These are phyloP conservation scores for Amphipyra berbera DNA, from an alignment of 2,888 invertebrate species.

Conservation along the genomic window DNA sequence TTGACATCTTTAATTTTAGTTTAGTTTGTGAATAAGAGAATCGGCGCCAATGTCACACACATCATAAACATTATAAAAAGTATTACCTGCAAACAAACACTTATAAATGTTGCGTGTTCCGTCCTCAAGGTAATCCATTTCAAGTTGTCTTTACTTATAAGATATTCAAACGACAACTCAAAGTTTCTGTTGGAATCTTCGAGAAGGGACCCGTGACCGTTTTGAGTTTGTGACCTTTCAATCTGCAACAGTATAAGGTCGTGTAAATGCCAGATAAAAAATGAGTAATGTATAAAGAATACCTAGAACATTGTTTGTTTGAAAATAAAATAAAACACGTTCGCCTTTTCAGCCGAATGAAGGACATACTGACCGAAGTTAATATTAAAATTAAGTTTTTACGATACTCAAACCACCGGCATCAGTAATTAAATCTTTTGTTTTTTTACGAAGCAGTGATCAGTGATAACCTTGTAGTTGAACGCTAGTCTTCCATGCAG, in stretches of 20 bases:
- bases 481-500: no score
- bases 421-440: no score
- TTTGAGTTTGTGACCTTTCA: conserved; percentile 74
- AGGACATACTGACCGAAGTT: conserved; percentile 4
- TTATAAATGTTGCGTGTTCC: conserved; percentile 98
- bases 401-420: no score
- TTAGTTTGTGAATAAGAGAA: no score
- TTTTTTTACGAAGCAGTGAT: no score
- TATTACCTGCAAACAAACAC: conserved; percentile 94
- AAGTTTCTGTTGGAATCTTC: conserved; percentile 88
- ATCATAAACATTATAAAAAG: background rate
- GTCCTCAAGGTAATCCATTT: conserved; percentile 98
- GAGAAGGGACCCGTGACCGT: conserved; percentile 79
- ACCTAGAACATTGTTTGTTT: conserved; percentile 6
- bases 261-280: conserved; percentile 9
- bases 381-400: background rate
- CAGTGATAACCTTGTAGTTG: no score
- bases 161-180: conserved; percentile 98
- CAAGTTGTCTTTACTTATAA: conserved; percentile 96
- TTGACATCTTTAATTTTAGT: no score
- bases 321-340: conserved; percentile 4
- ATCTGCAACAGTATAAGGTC: conserved; percentile 65
- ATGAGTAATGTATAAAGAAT: conserved; percentile 12
- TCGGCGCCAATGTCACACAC: no score
- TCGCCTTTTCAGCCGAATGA: conserved; percentile 3